Base-by-base conservation (phyloP, 2,113 vertebrate species). In the Catagonus wagneri region DNA sequence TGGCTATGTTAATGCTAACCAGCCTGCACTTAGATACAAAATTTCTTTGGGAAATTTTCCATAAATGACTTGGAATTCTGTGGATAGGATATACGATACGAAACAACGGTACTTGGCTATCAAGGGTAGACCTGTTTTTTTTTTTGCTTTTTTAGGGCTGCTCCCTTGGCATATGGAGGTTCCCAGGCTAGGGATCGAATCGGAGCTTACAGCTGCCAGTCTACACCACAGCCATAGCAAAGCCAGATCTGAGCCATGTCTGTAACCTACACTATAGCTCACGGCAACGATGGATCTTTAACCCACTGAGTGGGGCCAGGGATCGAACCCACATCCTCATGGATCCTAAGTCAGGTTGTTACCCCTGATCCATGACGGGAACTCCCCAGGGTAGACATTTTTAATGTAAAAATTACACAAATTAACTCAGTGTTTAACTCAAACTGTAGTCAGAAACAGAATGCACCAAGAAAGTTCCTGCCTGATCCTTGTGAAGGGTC, bases 371-470 rank as follows among this genome's bases (percentile, higher is more conserved):
- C 44, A 44, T 44, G 44, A 44, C 44, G 44, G 8, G 44, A 44
- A 4, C 44, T 44, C 44, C 44, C 44, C 44, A 91, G 50, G 6
- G 17, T 39, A 93, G 52, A 79, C 39, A 58, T 80, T 61, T 93
- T 65, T 44, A n/a, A 58, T 52, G 19, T 71, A 87, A 95, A 96
- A 90, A 83, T 92, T 36, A 60, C n/a, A 34, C 10, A 56, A 84
- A 78, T 34, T 71, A 44, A 76, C 63, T 88, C 72, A n/a, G 1
- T 34, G 2, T 83, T 89, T 58, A 76, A 79, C 22, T 4, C 85
- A 91, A 93, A 83, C 36, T 56, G 1, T 25, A 52, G 6, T 52
- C 56, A 81, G 44, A 56, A 93, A 68, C 63, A 89, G 27, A 96
- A 72, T 32, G 23, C 22, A 74, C n/a, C 50, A 75, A 52, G 13